These are phyloP conservation scores for Xenopus tropicalis DNA, from an alignment of 2,113 vertebrate species.

Conservation along the genomic window UCB_Xtro_10.0 CM004444.2:107554001-107554500, in stretches of 20 bases:
- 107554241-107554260: conserved; percentile 22
- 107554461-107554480: no score
- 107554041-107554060: no score
- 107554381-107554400: no score
- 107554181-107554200: conserved; percentile 20
- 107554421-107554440: no score
- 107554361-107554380: conserved; percentile 29
- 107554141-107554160: conserved; percentile 11
- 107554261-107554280: conserved; percentile 13
- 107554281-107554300: conserved; percentile 8
- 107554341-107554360: conserved; percentile 10
- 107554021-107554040: no score
- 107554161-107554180: conserved; percentile 13
- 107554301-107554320: conserved; percentile 42
- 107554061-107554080: no score
- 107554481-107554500: no score
- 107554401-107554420: no score
- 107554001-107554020: no score
- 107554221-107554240: conserved; percentile 33
- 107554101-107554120: no score
- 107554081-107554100: no score
- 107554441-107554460: no score
- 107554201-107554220: conserved; percentile 8
- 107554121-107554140: not conserved
- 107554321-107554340: conserved; percentile 23